Percentiles rank a stretch among this genome's conserved stretches.
phyloP scores from a whole-genome alignment of 1,140 invertebrate genomes.

The Drosophila nigromelanica region DNA sequence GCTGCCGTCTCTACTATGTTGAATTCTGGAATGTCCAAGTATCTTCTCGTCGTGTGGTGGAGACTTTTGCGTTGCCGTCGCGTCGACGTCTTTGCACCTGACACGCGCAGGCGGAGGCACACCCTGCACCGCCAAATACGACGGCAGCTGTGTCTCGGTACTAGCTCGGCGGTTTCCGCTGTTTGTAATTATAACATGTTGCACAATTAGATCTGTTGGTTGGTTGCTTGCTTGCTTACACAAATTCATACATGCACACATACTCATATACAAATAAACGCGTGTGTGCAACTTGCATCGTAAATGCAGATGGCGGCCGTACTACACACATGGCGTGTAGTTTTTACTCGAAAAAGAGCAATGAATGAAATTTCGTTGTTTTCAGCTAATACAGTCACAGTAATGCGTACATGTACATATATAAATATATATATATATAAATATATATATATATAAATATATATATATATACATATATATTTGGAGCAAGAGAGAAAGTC shows the following conservation, averaged over 20 bases:
- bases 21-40: slow-evolving; percentile 75
- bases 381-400: slow-evolving; percentile 45
- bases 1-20: slow-evolving; percentile 47
- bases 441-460: slow-evolving; percentile 7
- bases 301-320: slow-evolving; percentile 58
- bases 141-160: slow-evolving; percentile 13
- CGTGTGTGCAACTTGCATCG: slow-evolving; percentile 28
- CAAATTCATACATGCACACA: slow-evolving; percentile 4
- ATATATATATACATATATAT: slow-evolving; percentile 19
- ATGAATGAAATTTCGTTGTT: slow-evolving; percentile 78
- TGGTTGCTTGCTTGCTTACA: not conserved
- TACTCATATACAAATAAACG: not conserved
- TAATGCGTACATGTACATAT: slow-evolving; percentile 18
- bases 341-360: slow-evolving; percentile 73
- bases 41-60: slow-evolving; percentile 37
- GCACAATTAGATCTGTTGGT: slow-evolving; percentile 24
- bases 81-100: slow-evolving; percentile 54
- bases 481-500: slow-evolving; percentile 74
- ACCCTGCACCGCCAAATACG: slow-evolving; percentile 29
- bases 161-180: slow-evolving; percentile 6
- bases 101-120: slow-evolving; percentile 45
- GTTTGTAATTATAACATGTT: slow-evolving; percentile 22
- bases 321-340: slow-evolving; percentile 52
- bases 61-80: slow-evolving; percentile 38
- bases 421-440: too few species aligned